Evolutionary conservation across 2,113 vertebrate species (phyloP), one percentile per base, ranked within the genome.

Genomic region (Urocitellus parryii): DNA sequence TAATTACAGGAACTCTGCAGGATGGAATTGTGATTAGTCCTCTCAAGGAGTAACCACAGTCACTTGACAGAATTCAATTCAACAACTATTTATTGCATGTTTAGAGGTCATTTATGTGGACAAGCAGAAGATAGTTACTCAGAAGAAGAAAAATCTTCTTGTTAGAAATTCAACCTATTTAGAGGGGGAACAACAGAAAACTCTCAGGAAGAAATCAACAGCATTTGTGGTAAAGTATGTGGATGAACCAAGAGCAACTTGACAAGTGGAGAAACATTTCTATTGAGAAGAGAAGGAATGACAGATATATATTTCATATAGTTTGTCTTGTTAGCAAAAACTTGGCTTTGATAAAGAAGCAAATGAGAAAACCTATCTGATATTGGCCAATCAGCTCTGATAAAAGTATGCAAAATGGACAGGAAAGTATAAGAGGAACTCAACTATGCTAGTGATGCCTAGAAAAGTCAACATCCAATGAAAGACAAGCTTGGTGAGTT

Each of bases 121-220:
- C 48, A 94, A 48, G 51, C 29, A 94, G 51, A 77, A 88, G 77
- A 63, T 2, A 76, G 45, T 45, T 97, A 9, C 67, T 85, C 51
- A 37, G 70, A 89, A 87, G 53, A 87, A 97, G 39, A 68, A 37
- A 95, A n/a, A 42, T 76, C 32, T 78, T 86, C 42, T 77, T 56
- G 72, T 63, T 90, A 77, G 6, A 85, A 53, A 34, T 61, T 42
- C 4, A 17, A 45, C 42, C 58, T 37, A 61, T 58, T 85, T n/a
- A n/a, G 17, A 77, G 65, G 72, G 65, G 61, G 88, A 82, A 90
- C 29, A 74, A 76, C 65, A 80, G n/a, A 88, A 80, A 32, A 29
- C 34, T 39, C 29, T n/a, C 2, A 34, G 18, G 27, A 94, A 39
- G 32, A 89, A 81, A 37, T 58, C n/a, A 72, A 13, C 8, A 68